Evolutionary conservation across 2,888 invertebrate species (phyloP).

Genomic region (Brachyptera putata): DNA sequence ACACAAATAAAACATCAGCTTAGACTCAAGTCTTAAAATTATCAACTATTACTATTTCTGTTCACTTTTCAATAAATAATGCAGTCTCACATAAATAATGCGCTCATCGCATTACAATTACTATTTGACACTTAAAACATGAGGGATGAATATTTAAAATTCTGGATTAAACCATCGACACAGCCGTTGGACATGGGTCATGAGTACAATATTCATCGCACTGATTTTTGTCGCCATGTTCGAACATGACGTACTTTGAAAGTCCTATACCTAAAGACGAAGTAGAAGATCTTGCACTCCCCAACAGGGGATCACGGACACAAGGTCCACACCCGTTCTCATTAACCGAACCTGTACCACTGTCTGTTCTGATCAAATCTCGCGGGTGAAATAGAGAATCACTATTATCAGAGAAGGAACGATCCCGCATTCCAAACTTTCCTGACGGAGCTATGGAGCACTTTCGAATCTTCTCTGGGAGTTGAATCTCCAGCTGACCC

Average conservation of each 20-base stretch:
- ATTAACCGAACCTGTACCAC: slow-evolving; percentile 6
- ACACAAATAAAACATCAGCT: too few relatives aligned
- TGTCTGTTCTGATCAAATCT: slow-evolving; percentile 1
- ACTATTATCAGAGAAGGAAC: background rate
- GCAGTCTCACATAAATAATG: too few relatives aligned
- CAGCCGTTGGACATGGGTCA: slow-evolving; percentile 7
- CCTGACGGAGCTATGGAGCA: slow-evolving; percentile 40
- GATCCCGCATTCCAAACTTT: background rate
- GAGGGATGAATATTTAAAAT: too few relatives aligned
- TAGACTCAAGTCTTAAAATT: too few relatives aligned
- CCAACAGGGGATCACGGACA: slow-evolving; percentile 27
- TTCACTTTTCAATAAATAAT: too few relatives aligned
- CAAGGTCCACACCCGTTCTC: slow-evolving; percentile 10
- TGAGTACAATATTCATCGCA: slow-evolving; percentile 14
- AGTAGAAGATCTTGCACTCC: slow-evolving; percentile 1
- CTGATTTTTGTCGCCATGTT: background rate
- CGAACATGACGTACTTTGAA: slow-evolving; percentile 18
- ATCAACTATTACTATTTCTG: too few relatives aligned
- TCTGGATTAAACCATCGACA: slow-evolving; percentile 5
- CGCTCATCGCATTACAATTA: too few relatives aligned
- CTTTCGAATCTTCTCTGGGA: slow-evolving; percentile 47
- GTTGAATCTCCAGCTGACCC: slow-evolving; percentile 53
- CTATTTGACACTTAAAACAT: too few relatives aligned
- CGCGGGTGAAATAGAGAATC: background rate
- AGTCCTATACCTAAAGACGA: slow-evolving; percentile 12